A percentile compares a stretch with the other conserved stretches of the same genome.
Conservation (phyloP, 2,113 vertebrate species). For the Numida meleagris region DNA sequence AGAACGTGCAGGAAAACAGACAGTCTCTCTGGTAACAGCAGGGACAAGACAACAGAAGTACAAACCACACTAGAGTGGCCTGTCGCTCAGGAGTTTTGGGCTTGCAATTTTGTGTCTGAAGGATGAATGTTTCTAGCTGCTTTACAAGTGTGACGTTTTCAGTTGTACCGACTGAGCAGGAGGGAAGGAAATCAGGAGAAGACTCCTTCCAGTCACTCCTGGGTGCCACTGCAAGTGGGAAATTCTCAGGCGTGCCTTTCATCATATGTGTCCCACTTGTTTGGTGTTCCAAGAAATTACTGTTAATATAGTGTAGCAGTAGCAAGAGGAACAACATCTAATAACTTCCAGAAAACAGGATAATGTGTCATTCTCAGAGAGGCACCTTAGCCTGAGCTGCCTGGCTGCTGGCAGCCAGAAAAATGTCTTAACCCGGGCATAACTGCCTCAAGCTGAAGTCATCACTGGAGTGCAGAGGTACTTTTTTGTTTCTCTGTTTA, state of each 20-base stretch:
- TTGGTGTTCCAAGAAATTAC: neutral
- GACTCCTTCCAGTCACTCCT: neutral
- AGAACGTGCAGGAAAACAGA: rapidly evolving
- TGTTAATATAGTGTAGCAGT: neutral
- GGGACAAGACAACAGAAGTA: neutral
- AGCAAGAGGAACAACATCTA: neutral
- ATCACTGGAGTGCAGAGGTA: neutral
- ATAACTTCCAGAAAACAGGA: neutral
- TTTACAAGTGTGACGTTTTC: neutral
- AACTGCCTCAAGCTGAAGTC: neutral
- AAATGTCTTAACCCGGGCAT: neutral
- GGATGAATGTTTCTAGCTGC: neutral
- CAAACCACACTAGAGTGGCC: neutral
- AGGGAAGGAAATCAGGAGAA: neutral
- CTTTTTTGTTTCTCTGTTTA: neutral
- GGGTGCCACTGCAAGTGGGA: neutral
- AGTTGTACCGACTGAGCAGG: neutral
- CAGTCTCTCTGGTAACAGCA: neutral
- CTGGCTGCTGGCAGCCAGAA: neutral
- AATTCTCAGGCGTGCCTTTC: neutral
- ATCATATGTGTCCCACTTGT: neutral
- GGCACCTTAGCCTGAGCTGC: neutral
- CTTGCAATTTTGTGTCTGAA: neutral
- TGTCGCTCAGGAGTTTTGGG: neutral
- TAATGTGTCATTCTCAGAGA: neutral